Evolutionary conservation across 2,888 invertebrate species (phyloP).

Genomic region (Scrobipalpa costella): DNA sequence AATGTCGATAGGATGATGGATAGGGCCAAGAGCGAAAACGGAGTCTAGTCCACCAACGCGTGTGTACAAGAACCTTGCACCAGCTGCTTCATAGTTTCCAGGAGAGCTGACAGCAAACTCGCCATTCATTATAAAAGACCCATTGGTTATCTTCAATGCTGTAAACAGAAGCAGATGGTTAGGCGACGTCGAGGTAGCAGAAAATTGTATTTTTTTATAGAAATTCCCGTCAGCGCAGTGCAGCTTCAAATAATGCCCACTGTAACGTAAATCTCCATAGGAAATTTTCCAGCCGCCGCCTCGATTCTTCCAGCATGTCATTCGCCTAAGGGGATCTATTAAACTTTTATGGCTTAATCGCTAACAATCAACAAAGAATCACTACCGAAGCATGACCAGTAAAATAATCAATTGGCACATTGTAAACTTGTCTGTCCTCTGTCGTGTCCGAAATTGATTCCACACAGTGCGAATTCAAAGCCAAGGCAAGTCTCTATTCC

Average conservation of each 20-base stretch:
- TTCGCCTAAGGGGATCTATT: constrained; percentile 18
- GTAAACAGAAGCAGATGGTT: constrained; percentile 56
- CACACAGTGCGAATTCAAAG: constrained; percentile 47
- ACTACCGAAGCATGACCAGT: constrained; percentile 32
- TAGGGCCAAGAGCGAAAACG: constrained; percentile 89
- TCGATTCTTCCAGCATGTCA: too few species aligned
- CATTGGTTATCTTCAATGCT: constrained; percentile 90
- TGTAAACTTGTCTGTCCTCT: constrained; percentile 43
- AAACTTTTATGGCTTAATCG: constrained; percentile 1
- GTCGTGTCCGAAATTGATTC: constrained; percentile 50
- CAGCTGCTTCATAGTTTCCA: constrained; percentile 88
- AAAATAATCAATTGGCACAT: constrained; percentile 40
- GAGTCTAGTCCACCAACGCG: constrained; percentile 88
- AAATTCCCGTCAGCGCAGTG: too few species aligned
- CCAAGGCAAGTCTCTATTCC: constrained; percentile 47
- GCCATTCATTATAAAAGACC: constrained; percentile 91
- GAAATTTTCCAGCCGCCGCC: too few species aligned
- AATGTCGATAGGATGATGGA: constrained; percentile 87
- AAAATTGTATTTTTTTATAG: too few species aligned
- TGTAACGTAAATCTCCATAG: too few species aligned
- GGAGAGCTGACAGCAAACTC: constrained; percentile 88
- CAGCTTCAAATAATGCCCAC: too few species aligned
- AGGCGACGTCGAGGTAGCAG: too few species aligned
- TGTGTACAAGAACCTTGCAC: constrained; percentile 89
- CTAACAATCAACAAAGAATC: constrained; percentile 13